A percentile compares a stretch with the other conserved stretches of the same genome.
These are phyloP conservation scores for Wasmannia auropunctata DNA, from an alignment of 1,140 invertebrate species.

Conservation along the genomic window DNA sequence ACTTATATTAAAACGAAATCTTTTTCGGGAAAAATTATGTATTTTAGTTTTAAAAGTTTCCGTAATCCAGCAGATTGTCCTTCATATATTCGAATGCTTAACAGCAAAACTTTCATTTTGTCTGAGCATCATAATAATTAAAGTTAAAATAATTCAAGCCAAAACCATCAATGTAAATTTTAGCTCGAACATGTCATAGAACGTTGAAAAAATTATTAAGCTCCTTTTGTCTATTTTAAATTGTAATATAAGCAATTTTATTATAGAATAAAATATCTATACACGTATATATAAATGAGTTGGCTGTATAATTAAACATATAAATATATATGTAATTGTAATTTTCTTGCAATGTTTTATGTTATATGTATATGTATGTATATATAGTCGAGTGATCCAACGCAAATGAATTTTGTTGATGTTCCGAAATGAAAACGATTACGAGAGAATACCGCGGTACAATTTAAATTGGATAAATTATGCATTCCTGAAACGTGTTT, in stretches of 20 bases:
- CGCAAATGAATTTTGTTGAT: slow-evolving; percentile 14
- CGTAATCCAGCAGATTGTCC: background rate
- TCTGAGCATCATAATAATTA: background rate
- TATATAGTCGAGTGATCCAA: slow-evolving; percentile 2
- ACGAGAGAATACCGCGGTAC: slow-evolving; percentile 4
- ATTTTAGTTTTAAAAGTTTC: background rate
- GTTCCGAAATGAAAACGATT: slow-evolving; percentile 40
- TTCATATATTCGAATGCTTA: slow-evolving; percentile 16
- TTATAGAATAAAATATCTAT: slow-evolving; percentile 63
- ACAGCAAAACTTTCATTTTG: background rate
- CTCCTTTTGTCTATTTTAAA: slow-evolving; percentile 61
- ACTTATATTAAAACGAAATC: background rate
- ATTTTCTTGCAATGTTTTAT: too few species aligned
- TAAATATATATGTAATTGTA: slow-evolving; percentile 67
- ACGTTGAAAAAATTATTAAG: slow-evolving; percentile 32
- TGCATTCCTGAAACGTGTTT: slow-evolving; percentile 50
- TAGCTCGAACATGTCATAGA: slow-evolving; percentile 16
- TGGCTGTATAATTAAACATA: slow-evolving; percentile 70
- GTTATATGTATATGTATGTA: background rate
- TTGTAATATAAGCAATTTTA: slow-evolving; percentile 63
- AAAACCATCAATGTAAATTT: background rate
- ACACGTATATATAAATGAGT: slow-evolving; percentile 71
- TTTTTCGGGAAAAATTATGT: too few species aligned
- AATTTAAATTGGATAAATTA: slow-evolving; percentile 56
- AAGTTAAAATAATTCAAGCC: background rate